Base-by-base conservation (phyloP, 2,888 invertebrate species). In the Synanthedon myopaeformis region DNA sequence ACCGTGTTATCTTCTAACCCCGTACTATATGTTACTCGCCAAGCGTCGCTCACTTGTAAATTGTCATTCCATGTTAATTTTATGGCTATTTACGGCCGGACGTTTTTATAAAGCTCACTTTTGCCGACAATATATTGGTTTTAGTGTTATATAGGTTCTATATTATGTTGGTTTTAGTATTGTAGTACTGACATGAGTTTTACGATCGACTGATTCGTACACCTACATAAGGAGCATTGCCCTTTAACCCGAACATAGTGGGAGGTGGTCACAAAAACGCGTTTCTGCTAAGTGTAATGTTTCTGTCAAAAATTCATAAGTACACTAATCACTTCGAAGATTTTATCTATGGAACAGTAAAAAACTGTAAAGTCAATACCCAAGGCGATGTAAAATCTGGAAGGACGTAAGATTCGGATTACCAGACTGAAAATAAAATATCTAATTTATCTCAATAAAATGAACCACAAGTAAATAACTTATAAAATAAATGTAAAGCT, bases 11-110 rank as follows among this genome's bases (percentile, higher is more conserved):
- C 45, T 45, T 45, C 45, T 14, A 45, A 13, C 45, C 14, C 45
- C 14, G 45, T 45, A 45, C 45, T 49, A 49, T 49, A 19, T 49
- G 49, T 19, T 49, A 49, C 17, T 49, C 12, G 14, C 49, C 23
- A 49, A 12, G 23, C 19, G 13, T 49, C 49, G 58, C 57, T 61
- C 61, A 62, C 61, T 63, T 66, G 64, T 66, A 74, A 77, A 79
- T 77, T 71, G 76, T 76, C 66, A 74, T 76, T 73, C 69, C 70
- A 79, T 79, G 77, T 76, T 73, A 76, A 79, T 79, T 78, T 78
- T 75, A 78, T 74, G 61, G 65, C 69, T 72, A 71, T 78, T 77
- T 78, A 78, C 70, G 68, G 62, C 63, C 57, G 41, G 54, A 56
- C 61, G 41, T 66, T 69, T 69, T 67, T 70, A 67, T 68, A 65